Base-by-base conservation (phyloP, 2,888 invertebrate species). In the Hedya salicella region DNA sequence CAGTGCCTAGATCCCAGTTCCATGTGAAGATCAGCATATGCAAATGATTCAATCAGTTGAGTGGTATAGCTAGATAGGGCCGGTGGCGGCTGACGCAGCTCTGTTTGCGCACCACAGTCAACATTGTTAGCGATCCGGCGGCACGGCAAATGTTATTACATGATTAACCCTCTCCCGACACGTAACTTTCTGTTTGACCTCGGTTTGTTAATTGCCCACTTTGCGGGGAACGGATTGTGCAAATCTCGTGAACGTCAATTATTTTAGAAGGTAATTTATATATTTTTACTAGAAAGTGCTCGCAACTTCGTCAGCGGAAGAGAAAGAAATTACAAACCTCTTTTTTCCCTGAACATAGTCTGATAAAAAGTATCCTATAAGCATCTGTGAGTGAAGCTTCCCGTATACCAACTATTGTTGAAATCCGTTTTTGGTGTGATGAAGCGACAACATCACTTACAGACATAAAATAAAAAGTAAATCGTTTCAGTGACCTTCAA, bases 91-190 rank as follows among this genome's bases (percentile, higher is more conserved):
- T 89, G 90, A 88, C 88, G 84, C 82, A 81, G 87, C 85, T 83
- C 78, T 91, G 90, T 91, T 91, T 91, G 87, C 82, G 72, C 78
- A 69, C 78, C 81, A 81, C 81, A 86, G 91, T 91, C 91, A 91
- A 92, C 91, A 92, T 92, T 90, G 91, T 92, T 92, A 92, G 89
- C 78, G 75, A 68, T 65, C 68, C 69, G 65, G 49, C 69, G 70
- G 59, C 56, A 63, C 71, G 72, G 77, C 84, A 85, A 89, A 89
- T 87, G 88, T 87, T 88, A 89, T 90, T 87, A 89, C 84, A 87
- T 88, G 88, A 89, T 90, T 88, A 85, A 80, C 82, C 80, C 83
- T 75, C 77, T 76, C 73, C 80, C 80, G 79, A 86, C 88, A 86
- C 85, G 83, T 86, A 83, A 78, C 78, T 78, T n/a, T 74, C 78